Base-by-base conservation (phyloP, 35 echinoderm and acorn worm species). In the Ophiothrix spiculata region DNA sequence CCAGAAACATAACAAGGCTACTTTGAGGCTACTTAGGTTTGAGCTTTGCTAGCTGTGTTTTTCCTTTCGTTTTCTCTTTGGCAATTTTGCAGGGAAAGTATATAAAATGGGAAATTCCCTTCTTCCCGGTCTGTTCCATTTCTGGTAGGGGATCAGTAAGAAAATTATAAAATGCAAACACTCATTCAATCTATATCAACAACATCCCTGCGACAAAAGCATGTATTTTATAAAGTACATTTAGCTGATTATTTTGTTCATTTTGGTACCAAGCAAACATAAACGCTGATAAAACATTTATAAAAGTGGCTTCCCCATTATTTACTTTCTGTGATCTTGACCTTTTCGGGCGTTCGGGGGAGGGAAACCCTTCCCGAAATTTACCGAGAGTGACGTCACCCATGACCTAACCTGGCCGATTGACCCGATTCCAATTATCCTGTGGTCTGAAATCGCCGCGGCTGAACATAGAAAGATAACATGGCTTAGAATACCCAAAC, bases 301-400 rank as follows among this genome's bases (percentile, higher is more conserved):
- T 49, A 49, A 49, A 49, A 6, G 6, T 49, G 6, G 6, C 42
- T 19, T 19, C 60, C 23, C 60, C 60, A 25, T 15, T 2, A 69
- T 25, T 25, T 12, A 25, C 17, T 10, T 69, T 69, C 23, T 25
- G 17, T n/a, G 25, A n/a, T 69, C 60, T 69, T 69, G 60, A 69
- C 60, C 60, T 69, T 28, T 69, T 69, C 60, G 60, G 60, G 60
- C 29, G 16, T 69, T 69, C 60, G 60, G 60, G n/a, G 29, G 60
- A 69, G 60, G 60, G 60, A 69, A 69, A 69, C 60, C 60, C 60
- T 69, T n/a, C 60, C 60, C 42, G 42, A n/a, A 69, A 69, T 69
- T 69, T 69, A 15, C 8, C 60, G 60, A 69, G 60, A 69, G 60
- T 69, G 60, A 69, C 60, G 25, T 69, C 60, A 69, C 8, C 60